These are phyloP conservation scores for Drosophila kambysellisi DNA, from an alignment of 2,888 invertebrate genomes.

Conservation along the genomic window DNA sequence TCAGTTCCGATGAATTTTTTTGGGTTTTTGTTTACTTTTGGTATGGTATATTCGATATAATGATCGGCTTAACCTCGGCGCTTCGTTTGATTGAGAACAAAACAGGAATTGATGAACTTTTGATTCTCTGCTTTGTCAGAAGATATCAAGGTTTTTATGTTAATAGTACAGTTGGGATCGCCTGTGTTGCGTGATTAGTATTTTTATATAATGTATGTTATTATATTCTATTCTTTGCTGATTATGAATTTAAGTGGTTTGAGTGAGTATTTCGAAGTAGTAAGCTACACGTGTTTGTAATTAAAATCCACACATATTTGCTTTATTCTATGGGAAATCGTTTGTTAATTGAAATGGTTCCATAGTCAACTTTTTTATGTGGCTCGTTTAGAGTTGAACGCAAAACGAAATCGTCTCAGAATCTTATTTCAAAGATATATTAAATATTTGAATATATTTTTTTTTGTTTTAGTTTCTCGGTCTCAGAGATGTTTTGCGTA, in stretches of 20 bases:
- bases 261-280: conserved; percentile 8
- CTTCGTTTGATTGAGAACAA: conserved; percentile 36
- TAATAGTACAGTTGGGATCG: conserved; percentile 22
- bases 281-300: conserved; percentile 45
- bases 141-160: conserved; percentile 44
- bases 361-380: conserved; percentile 11
- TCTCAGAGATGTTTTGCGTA: neutral
- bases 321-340: conserved; percentile 26
- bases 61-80: conserved; percentile 44
- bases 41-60: conserved; percentile 37
- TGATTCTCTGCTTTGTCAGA: conserved; percentile 27
- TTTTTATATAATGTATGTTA: conserved; percentile 29
- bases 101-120: conserved; percentile 50
- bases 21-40: conserved; percentile 22
- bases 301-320: conserved; percentile 23
- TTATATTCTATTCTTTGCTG: conserved; percentile 24
- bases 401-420: conserved; percentile 25
- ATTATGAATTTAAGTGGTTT: conserved; percentile 20
- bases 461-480: neutral
- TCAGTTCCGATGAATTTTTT: conserved; percentile 59
- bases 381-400: conserved; percentile 4
- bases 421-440: conserved; percentile 11
- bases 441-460: neutral
- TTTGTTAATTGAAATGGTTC: conserved; percentile 9
- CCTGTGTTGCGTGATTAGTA: conserved; percentile 23